Evolutionary conservation across 2,888 invertebrate species (phyloP), one percentile per base, ranked within the genome.

Genomic region (Cotesia congregata): DNA sequence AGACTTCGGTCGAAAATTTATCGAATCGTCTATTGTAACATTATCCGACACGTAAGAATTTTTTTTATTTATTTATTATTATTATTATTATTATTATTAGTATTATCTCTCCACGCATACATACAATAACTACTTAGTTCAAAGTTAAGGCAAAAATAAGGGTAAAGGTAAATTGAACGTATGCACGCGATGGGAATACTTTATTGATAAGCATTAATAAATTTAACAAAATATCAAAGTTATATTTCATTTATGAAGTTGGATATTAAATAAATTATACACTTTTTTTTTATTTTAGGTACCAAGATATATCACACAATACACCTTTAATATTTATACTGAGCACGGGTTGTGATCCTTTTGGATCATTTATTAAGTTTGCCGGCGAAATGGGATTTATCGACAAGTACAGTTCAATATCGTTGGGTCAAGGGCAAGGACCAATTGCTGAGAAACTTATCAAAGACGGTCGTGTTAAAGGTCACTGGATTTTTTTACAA

Each of bases 351-450:
- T 97, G 96, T 0, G 97, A 97, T 91, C 96, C 97, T 0, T 95
- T 96, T 87, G 93, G 94, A 20, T 93, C 94, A 0, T 96, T 97
- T 85, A 93, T 94, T 79, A 93, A 94, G 86, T 95, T 97, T 85
- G 95, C 96, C 0, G 90, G 91, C 0, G 95, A 95, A 81, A 94
- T 94, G 92, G 94, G 94, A 4, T 93, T 92, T 86, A 90, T 91
- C 64, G 94, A 93, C 4, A 93, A 92, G 80, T 92, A 93, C 82
- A 93, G 93, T 85, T 95, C 96, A 0, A 97, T 98, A 84, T 98
- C 98, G 0, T 90, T 98, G 7, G 98, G 98, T 0, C 94, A 95
- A 86, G 98, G 98, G 0, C 98, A 98, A 91, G 97, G 97, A 0
- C 95, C 95, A 0, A 93, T 96, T 5, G 98, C 98, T 0, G 95